Base-by-base conservation (phyloP, 2,797 vertebrate species). In the Halcyon chelicuti region DNA sequence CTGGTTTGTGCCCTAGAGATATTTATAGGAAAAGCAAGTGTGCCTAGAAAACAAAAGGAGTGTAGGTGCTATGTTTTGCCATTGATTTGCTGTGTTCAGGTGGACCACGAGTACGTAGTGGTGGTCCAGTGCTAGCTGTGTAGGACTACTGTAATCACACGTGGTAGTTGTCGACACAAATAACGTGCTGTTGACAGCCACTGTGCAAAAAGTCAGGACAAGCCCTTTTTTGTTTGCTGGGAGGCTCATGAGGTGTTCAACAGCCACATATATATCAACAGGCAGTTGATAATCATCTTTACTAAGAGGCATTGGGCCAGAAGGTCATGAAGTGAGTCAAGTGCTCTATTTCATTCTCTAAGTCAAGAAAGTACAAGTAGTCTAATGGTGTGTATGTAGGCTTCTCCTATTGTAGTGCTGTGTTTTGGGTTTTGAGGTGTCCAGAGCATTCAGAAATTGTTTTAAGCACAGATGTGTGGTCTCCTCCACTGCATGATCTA, bases 1-100 rank as follows among this genome's bases (percentile, higher is more conserved):
- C 66, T 83, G 91, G 5, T 91, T 94, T 94, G 80, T 84, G 61
- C 72, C 89, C 81, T 54, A 71, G 42, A 86, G 93, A 25, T 96
- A 93, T 86, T 72, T 88, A 46, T 25, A 92, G 68, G 40, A 40
- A 81, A 88, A 74, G 28, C 94, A 91, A 33, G n/a, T 11, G 0
- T 68, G 91, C 66, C 88, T 80, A 71, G 62, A 93, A 93, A 91
- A 73, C 71, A 72, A 57, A 22, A 9, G 73, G 79, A 39, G 62
- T 80, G 29, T 91, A 88, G 72, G n/a, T 46, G 60, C 19, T 22
- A 37, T 79, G 58, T 52, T 94, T 33, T 87, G 46, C 65, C 18
- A 1, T 70, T 90, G 74, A 81, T 96, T 54, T 52, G n/a, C 54
- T 29, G 46, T 1, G 1, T 57, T 54, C 75, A 84, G 66, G 21